Evolutionary conservation across 2,113 vertebrate genomes (phyloP).

Genomic region (Orycteropus afer): DNA sequence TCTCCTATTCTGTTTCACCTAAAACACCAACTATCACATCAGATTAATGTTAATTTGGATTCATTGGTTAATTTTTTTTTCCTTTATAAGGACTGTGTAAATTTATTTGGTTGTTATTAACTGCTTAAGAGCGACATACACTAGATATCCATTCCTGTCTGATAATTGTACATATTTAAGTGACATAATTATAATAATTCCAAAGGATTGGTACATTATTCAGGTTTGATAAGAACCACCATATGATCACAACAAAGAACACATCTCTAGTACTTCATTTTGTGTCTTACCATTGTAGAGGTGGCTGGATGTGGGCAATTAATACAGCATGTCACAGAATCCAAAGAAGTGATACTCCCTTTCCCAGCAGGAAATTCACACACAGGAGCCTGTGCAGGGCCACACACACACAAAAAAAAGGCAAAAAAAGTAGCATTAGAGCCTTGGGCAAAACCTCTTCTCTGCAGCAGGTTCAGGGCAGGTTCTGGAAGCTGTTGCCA

Average conservation of each 20-base stretch:
- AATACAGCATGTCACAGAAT: accelerated
- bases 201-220: not conserved
- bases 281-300: not conserved
- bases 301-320: not conserved
- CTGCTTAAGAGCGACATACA: not conserved
- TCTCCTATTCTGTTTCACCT: not conserved
- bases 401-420: not conserved
- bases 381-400: accelerated
- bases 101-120: not conserved
- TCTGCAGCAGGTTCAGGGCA: not conserved
- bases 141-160: not conserved
- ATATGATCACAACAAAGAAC: not conserved
- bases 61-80: not conserved
- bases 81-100: not conserved
- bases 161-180: not conserved
- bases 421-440: no score
- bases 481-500: no score
- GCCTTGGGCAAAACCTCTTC: accelerated
- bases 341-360: not conserved
- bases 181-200: not conserved
- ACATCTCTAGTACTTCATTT: not conserved
- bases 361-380: not conserved
- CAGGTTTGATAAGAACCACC: not conserved
- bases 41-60: not conserved
- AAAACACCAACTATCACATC: not conserved